These are phyloP conservation scores for Synanthedon vespiformis DNA, from an alignment of 2,888 invertebrate genomes.

Conservation along the genomic window DNA sequence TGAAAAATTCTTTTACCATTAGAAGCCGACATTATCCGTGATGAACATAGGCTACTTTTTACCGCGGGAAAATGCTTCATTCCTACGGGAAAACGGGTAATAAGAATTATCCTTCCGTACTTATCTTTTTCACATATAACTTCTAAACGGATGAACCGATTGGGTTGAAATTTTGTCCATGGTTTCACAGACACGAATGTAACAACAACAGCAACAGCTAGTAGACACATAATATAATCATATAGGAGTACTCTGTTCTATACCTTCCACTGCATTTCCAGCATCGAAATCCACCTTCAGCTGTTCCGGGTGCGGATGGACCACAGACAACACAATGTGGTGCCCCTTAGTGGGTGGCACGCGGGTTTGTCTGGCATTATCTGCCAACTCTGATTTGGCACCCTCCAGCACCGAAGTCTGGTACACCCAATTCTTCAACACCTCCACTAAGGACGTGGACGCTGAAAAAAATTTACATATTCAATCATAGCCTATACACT, in stretches of 20 bases:
- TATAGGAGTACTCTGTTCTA: slow-evolving; percentile 3
- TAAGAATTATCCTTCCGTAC: too few species aligned
- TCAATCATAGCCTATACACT: background rate
- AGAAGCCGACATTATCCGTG: too few species aligned
- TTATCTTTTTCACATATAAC: too few species aligned
- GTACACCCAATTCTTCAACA: slow-evolving; percentile 67
- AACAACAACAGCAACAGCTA: too few species aligned
- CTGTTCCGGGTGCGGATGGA: slow-evolving; percentile 84
- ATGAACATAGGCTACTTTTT: too few species aligned
- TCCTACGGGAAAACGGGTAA: too few species aligned
- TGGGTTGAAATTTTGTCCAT: too few species aligned
- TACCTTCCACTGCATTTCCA: slow-evolving; percentile 75
- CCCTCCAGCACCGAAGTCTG: slow-evolving; percentile 51
- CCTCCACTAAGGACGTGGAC: slow-evolving; percentile 53
- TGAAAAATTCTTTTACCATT: too few species aligned
- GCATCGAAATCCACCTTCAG: slow-evolving; percentile 78
- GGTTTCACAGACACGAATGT: too few species aligned
- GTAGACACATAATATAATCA: too few species aligned
- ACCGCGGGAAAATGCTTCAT: too few species aligned
- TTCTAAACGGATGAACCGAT: too few species aligned
- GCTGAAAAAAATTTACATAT: slow-evolving; percentile 28
- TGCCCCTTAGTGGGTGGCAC: slow-evolving; percentile 44
- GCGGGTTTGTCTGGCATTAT: slow-evolving; percentile 36
- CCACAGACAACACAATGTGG: slow-evolving; percentile 80
- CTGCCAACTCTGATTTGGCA: slow-evolving; percentile 39